Evolutionary conservation across 30 jellyfish, hydroid and myxozoan genomes (phyloP).

Genomic region (Mastigias papua): DNA sequence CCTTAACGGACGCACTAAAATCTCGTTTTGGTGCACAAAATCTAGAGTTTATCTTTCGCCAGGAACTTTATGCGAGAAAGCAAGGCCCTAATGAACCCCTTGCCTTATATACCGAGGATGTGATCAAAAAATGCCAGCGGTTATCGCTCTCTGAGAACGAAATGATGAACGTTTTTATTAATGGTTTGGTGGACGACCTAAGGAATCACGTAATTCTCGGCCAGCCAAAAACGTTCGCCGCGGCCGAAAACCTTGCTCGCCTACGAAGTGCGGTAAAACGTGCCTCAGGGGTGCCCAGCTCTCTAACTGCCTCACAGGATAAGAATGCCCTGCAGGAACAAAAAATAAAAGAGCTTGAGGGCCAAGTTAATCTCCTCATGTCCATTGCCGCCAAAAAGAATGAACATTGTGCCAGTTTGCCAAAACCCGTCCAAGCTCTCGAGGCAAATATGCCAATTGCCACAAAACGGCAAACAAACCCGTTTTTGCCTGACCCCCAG

Average conservation of each 20-base stretch:
- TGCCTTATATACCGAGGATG: conserved; percentile 13
- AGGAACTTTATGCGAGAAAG: conserved; percentile 29
- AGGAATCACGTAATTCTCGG: conserved; percentile 20
- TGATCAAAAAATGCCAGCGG: conserved; percentile 29
- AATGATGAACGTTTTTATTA: conserved; percentile 34
- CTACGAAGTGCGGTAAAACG: conserved; percentile 5
- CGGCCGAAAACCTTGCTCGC: conserved; percentile 56
- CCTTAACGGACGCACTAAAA: conserved; percentile 28
- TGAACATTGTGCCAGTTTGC: background rate
- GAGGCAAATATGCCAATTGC: background rate
- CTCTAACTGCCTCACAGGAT: conserved; percentile 4
- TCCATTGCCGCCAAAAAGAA: conserved; percentile 19
- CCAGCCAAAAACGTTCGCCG: conserved; percentile 21
- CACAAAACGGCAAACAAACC: background rate
- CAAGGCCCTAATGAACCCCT: conserved; percentile 41
- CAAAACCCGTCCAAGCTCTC: background rate
- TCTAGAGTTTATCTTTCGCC: conserved; percentile 38
- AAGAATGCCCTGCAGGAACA: conserved; percentile 3
- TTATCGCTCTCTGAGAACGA: conserved; percentile 36
- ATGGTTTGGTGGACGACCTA: conserved; percentile 4
- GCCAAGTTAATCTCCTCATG: conserved; percentile 11
- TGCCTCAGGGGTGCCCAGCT: conserved; percentile 8
- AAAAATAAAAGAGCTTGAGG: conserved; percentile 13
- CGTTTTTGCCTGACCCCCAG: background rate
- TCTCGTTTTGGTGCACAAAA: conserved; percentile 39